Base-by-base conservation (phyloP, 2,113 vertebrate species). In the Leptosomus discolor region DNA sequence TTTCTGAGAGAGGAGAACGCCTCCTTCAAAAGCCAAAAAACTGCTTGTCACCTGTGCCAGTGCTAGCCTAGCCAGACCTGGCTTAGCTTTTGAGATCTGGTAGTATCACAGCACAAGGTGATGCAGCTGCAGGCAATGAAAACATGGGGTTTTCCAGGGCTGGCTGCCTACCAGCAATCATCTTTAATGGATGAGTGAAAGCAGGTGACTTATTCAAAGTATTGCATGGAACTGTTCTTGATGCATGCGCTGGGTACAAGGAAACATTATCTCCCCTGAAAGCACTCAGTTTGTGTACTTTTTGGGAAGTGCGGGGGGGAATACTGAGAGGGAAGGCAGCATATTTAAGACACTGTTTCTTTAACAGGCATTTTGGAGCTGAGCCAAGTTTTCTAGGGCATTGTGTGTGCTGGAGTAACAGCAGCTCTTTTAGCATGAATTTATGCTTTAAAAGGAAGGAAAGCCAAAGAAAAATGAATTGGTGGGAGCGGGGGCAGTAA, bases 151-250 rank as follows among this genome's bases (percentile, higher is more conserved):
- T 92, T 96, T 89, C 77, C 86, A 88, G 73, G 60, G 36, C 2
- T 95, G 95, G 88, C 88, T 75, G 75, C 89, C 89, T 90, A 24
- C 81, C 85, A 90, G 76, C 88, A 73, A 1, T 85, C 77, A 76
- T 85, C 84, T 88, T 90, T 90, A 88, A 92, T 87, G 67, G 80
- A 85, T 75, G 79, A 94, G 48, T 22, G 50, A 93, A 43, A 94
- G 73, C 85, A 94, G 88, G 85, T 92, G 89, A 92, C 76, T 82
- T 97, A 32, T 3, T 78, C 78, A 65, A 8, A 83, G 24, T 43
- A 7, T n/a, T 82, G 54, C 77, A 21, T 27, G 39, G 90, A 48
- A 34, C 61, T 2, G 2, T 43, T 87, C 39, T n/a, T 48, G 70
- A 17, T 77, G 64, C 8, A 2, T 29, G 20, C 9, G 3, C n/a